Evolutionary conservation across 2,113 vertebrate genomes (phyloP), one percentile per base, ranked within the genome.

Genomic region (Actenoides hombroni): DNA sequence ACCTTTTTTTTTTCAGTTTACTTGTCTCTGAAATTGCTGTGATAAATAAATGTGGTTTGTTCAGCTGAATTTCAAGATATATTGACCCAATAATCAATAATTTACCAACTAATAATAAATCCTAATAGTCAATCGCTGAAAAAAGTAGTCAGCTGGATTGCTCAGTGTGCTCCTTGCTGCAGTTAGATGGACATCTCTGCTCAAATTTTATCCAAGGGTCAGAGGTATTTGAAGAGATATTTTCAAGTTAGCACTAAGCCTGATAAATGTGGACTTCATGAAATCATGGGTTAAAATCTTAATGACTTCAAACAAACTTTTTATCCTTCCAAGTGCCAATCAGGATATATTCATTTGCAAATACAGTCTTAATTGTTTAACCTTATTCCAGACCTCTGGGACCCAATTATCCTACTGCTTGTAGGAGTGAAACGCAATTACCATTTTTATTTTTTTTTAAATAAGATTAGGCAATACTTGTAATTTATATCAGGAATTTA

Each of bases 321-420:
- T 95, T 73, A 91, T 91, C 61, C 59, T 95, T 95, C 91, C 82
- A 95, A 91, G 81, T 95, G 93, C 49, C 89, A 94, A 90, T 95
- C 93, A 94, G 53, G 75, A 88, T 77, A 73, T 40, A 77, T 54
- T 90, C 21, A 90, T 90, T 79, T 95, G 90, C 87, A 96, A 92
- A 91, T 80, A 74, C 17, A 74, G 37, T 35, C 85, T 51, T 90
- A 91, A 95, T 91, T 90, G 84, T 92, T 95, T 92, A 96, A 96
- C 93, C 87, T 96, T 93, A 86, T 93, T 88, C n/a, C 19, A 91
- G 71, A 94, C 82, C 40, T 96, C 54, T 94, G 95, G 95, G 90
- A 97, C 67, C n/a, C 82, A 97, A 94, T 95, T 96, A 96, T 90
- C 59, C n/a, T 70, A 8, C 31, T 77, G 49, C 59, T 93, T 94